Evolutionary conservation across 1,140 invertebrate genomes (phyloP).

Genomic region (Bombus consobrinus): DNA sequence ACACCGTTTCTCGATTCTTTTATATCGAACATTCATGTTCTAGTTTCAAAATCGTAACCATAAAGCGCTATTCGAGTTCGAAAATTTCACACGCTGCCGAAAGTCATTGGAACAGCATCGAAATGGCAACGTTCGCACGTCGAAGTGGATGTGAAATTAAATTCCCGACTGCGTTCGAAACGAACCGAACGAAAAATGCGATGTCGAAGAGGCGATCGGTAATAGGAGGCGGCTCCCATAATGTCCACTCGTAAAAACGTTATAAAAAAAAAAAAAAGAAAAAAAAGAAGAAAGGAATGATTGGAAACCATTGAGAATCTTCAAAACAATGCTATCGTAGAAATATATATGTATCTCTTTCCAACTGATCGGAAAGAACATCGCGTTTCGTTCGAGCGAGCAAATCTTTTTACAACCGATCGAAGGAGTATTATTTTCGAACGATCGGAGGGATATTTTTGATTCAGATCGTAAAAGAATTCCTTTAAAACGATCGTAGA

Average conservation of each 20-base stretch:
- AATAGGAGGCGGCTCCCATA: neutral
- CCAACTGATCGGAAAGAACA: neutral
- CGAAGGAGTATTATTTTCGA: too few relatives aligned
- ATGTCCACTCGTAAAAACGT: conserved; percentile 3
- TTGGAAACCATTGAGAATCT: too few relatives aligned
- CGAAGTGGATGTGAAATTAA: conserved; percentile 10
- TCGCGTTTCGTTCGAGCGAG: too few relatives aligned
- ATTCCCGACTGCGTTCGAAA: conserved; percentile 7
- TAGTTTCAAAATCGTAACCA: neutral
- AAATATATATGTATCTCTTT: neutral
- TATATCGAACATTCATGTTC: neutral
- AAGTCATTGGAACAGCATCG: neutral
- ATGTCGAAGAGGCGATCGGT: neutral
- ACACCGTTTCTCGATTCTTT: too few relatives aligned
- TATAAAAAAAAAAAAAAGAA: neutral
- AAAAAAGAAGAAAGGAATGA: neutral
- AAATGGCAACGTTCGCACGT: neutral
- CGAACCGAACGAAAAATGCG: conserved; percentile 3
- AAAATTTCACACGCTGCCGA: conserved; percentile 3
- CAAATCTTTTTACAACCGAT: too few relatives aligned
- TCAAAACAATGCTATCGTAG: neutral
- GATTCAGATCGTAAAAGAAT: too few relatives aligned
- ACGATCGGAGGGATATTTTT: too few relatives aligned
- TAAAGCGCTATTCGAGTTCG: neutral
- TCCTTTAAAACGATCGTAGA: too few relatives aligned